Evolutionary conservation across 2,888 invertebrate species (phyloP).

Genomic region (Melangyna quadrimaculata): DNA sequence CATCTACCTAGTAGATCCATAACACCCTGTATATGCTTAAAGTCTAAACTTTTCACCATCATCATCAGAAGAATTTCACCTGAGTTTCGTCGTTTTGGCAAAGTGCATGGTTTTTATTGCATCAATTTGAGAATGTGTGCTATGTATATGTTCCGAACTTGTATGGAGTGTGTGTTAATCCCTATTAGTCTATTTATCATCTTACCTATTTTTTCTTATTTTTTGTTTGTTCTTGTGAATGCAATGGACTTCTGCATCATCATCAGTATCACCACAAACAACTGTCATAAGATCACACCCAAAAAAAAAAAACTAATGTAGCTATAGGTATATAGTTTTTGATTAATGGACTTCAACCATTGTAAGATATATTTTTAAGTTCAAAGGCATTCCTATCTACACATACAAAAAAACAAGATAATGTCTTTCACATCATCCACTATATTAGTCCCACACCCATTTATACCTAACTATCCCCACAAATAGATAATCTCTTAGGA

Average conservation of each 20-base stretch:
- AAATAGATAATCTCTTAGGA: conserved; percentile 28
- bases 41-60: neutral
- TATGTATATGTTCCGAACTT: conserved; percentile 6
- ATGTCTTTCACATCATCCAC: conserved; percentile 21
- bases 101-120: conserved; percentile 67
- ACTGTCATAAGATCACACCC: conserved; percentile 52
- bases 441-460: neutral
- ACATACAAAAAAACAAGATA: conserved; percentile 16
- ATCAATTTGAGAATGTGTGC: conserved; percentile 38
- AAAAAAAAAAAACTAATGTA: neutral
- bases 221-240: neutral
- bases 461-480: neutral
- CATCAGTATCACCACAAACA: conserved; percentile 19
- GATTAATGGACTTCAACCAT: conserved; percentile 54
- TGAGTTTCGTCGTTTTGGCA: conserved; percentile 62
- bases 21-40: neutral
- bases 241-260: neutral
- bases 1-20: too few relatives aligned
- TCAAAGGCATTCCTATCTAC: conserved; percentile 9
- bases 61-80: conserved; percentile 42
- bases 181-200: conserved; percentile 36
- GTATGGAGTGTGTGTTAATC: conserved; percentile 29
- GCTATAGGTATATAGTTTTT: conserved; percentile 43
- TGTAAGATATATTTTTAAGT: conserved; percentile 36
- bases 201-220: neutral